Evolutionary conservation across 2,888 invertebrate genomes (phyloP).

Genomic region (Andricus quercusramuli): DNA sequence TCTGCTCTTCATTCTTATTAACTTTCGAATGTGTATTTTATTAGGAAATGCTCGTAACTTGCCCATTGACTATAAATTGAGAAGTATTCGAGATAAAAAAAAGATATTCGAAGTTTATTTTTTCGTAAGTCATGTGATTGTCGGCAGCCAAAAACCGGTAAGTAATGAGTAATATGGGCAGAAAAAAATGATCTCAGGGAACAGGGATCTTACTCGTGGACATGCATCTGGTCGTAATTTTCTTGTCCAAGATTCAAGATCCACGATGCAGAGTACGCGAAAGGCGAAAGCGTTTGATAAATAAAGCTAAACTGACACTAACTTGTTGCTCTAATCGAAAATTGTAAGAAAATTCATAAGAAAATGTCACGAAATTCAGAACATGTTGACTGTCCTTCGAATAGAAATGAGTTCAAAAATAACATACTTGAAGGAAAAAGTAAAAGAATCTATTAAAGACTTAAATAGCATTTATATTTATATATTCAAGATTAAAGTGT

Average conservation of each 20-base stretch:
- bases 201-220: background rate
- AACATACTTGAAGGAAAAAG: background rate
- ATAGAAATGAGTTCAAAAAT: background rate
- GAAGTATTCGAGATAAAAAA: background rate
- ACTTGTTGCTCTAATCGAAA: background rate
- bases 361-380: background rate
- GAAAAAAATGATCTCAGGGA: conserved; percentile 6
- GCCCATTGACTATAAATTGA: background rate
- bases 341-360: background rate
- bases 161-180: background rate
- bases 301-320: conserved; percentile 6
- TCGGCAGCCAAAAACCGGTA: background rate
- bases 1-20: background rate
- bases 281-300: background rate
- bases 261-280: background rate
- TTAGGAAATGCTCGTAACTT: background rate
- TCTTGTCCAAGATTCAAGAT: conserved; percentile 17
- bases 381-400: background rate
- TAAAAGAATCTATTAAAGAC: too few relatives aligned
- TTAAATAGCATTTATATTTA: background rate
- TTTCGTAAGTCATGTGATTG: background rate
- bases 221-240: conserved; percentile 11
- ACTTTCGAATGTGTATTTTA: background rate
- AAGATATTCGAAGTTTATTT: background rate
- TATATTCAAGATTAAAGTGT: background rate